Conservation (phyloP, 2,113 vertebrate species). For the Lepisosteus osseus region DNA sequence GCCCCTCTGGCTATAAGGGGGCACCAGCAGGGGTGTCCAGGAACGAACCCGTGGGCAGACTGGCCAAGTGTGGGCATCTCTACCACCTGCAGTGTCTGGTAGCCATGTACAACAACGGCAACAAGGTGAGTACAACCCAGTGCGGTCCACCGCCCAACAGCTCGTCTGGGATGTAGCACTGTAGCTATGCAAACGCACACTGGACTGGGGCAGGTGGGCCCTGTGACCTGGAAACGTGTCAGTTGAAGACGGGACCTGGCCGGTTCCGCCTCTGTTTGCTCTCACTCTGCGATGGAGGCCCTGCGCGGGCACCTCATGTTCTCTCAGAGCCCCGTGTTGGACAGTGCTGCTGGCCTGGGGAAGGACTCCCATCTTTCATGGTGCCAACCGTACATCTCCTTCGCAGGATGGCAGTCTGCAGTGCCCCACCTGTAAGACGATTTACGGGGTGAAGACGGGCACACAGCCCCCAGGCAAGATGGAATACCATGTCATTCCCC, state of each 20-base stretch:
- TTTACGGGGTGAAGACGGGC: constrained; percentile 93
- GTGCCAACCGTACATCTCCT: background rate
- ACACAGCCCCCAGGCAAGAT: constrained; percentile 95
- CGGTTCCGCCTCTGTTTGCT: too few relatives aligned
- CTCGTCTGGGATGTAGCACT: too few relatives aligned
- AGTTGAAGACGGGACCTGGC: too few relatives aligned
- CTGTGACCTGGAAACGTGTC: too few relatives aligned
- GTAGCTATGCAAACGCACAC: too few relatives aligned
- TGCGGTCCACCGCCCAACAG: too few relatives aligned
- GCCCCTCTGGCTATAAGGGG: constrained; percentile 87
- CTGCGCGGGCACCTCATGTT: too few relatives aligned
- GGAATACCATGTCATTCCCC: constrained; percentile 94
- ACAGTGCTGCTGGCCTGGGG: too few relatives aligned
- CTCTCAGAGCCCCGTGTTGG: too few relatives aligned
- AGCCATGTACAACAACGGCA: constrained; percentile 95
- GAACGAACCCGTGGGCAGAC: constrained; percentile 81
- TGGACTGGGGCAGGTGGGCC: too few relatives aligned
- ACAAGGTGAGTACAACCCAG: constrained; percentile 62
- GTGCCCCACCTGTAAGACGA: constrained; percentile 95
- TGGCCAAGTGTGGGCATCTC: constrained; percentile 81
- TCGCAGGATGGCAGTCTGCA: constrained; percentile 89
- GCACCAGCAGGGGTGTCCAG: constrained; percentile 60
- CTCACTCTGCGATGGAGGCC: too few relatives aligned
- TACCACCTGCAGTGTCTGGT: constrained; percentile 91
- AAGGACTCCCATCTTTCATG: too few relatives aligned